Conservation (phyloP, 2,888 invertebrate species). For the Trachelus tabidus region DNA sequence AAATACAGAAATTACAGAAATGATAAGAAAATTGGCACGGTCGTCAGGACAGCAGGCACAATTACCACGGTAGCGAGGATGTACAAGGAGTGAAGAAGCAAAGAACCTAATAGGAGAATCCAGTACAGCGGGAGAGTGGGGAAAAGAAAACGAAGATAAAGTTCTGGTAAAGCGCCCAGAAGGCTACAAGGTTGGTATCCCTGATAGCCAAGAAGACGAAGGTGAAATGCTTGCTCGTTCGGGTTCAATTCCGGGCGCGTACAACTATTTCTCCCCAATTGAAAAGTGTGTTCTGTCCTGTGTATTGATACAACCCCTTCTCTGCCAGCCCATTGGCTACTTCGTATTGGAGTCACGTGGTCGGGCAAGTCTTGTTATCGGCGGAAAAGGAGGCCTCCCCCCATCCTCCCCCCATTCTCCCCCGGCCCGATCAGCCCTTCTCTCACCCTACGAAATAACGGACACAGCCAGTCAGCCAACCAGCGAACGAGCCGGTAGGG, state of each 20-base stretch:
- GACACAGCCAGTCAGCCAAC: neutral
- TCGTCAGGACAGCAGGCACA: neutral
- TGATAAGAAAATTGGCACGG: neutral
- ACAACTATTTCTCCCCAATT: constrained; percentile 44
- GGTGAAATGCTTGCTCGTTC: constrained; percentile 1
- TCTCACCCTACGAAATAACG: neutral
- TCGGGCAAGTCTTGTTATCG: constrained; percentile 36
- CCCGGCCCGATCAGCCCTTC: constrained; percentile 1
- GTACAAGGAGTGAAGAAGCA: neutral
- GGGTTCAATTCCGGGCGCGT: constrained; percentile 33
- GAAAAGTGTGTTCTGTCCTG: constrained; percentile 40
- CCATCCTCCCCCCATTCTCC: constrained; percentile 23
- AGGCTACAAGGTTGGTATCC: neutral
- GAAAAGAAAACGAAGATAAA: neutral
- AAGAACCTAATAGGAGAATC: neutral
- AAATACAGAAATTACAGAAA: neutral
- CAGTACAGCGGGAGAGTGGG: neutral
- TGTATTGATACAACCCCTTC: constrained; percentile 41
- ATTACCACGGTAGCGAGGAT: neutral
- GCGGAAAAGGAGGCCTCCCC: constrained; percentile 17
- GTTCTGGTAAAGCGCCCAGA: neutral
- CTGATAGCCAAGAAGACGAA: neutral
- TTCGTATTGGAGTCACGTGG: constrained; percentile 52
- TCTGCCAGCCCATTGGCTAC: constrained; percentile 15
- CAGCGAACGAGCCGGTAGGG: neutral